Conservation (phyloP, 2,113 vertebrate species). For the Syrmaticus mikado region DNA sequence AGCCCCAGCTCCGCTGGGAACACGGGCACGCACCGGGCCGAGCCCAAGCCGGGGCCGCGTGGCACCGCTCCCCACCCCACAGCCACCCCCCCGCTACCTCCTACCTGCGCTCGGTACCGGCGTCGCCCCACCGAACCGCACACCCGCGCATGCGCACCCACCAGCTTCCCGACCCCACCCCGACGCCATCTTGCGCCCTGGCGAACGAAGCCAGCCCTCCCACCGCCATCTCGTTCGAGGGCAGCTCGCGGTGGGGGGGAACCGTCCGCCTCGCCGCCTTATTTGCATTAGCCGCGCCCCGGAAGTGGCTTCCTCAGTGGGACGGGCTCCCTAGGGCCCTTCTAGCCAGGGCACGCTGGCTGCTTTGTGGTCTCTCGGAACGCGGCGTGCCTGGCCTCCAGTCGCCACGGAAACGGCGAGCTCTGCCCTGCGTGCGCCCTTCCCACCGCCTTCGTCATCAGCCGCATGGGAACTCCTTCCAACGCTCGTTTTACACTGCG, state of each 20-base stretch:
- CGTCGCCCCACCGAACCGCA: rapidly evolving
- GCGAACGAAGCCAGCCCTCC: neutral
- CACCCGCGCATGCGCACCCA: rapidly evolving
- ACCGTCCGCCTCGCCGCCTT: rapidly evolving
- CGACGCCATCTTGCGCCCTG: neutral
- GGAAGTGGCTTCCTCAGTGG: rapidly evolving
- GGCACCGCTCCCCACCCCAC: neutral
- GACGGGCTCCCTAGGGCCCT: rapidly evolving
- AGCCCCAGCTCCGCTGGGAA: too few relatives aligned
- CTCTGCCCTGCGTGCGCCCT: too few relatives aligned
- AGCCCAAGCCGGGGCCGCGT: neutral
- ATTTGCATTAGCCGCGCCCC: neutral
- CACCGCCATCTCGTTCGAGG: neutral
- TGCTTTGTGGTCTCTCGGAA: neutral
- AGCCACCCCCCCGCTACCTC: neutral
- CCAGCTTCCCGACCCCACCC: rapidly evolving
- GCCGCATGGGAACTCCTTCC: neutral
- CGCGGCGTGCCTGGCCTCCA: neutral
- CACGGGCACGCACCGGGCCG: too few relatives aligned
- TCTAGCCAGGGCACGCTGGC: rapidly evolving
- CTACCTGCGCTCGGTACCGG: constrained; percentile 12
- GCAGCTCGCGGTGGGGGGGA: rapidly evolving
- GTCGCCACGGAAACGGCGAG: neutral
- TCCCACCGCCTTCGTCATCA: too few relatives aligned
- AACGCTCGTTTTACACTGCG: rapidly evolving